A percentile compares a stretch with the other conserved stretches of the same genome.
Evolutionary conservation across 2,888 invertebrate species (phyloP).

Genomic region (Aromia moschata): DNA sequence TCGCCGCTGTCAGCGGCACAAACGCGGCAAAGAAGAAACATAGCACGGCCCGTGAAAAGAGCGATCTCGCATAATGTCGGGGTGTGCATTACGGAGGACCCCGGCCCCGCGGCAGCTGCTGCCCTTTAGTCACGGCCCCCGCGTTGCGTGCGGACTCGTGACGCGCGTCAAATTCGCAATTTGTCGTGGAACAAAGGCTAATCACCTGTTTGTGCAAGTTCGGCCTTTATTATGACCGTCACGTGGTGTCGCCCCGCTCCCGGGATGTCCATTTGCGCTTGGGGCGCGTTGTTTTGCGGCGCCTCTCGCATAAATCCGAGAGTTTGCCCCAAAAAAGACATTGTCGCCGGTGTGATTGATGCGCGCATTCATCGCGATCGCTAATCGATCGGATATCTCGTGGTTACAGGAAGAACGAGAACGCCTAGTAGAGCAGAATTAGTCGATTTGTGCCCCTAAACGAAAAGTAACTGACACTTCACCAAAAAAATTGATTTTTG

Average conservation of each 20-base stretch:
- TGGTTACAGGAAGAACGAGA: too few relatives aligned
- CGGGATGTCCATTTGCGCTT: slow-evolving; percentile 42
- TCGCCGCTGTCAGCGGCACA: slow-evolving; percentile 22
- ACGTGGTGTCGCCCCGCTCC: slow-evolving; percentile 40
- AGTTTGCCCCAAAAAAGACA: not conserved
- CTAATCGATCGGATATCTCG: not conserved
- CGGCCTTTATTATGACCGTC: slow-evolving; percentile 46
- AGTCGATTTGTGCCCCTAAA: too few relatives aligned
- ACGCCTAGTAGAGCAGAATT: too few relatives aligned
- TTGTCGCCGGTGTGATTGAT: slow-evolving; percentile 1
- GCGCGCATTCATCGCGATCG: not conserved
- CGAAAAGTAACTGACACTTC: too few relatives aligned
- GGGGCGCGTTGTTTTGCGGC: slow-evolving; percentile 50
- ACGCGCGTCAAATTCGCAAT: slow-evolving; percentile 59
- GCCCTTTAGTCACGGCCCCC: slow-evolving; percentile 56
- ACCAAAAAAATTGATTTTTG: too few relatives aligned
- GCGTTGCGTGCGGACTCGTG: slow-evolving; percentile 53
- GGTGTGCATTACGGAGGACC: slow-evolving; percentile 31
- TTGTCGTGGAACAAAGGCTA: slow-evolving; percentile 58
- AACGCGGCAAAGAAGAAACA: slow-evolving; percentile 30
- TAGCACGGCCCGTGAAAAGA: slow-evolving; percentile 26
- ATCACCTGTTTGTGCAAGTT: slow-evolving; percentile 58
- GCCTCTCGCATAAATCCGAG: slow-evolving; percentile 24
- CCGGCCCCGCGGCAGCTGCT: slow-evolving; percentile 50
- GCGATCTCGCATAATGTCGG: slow-evolving; percentile 35